Base-by-base conservation (phyloP, 2,797 vertebrate genomes). In the Cetoscarus ocellatus region DNA sequence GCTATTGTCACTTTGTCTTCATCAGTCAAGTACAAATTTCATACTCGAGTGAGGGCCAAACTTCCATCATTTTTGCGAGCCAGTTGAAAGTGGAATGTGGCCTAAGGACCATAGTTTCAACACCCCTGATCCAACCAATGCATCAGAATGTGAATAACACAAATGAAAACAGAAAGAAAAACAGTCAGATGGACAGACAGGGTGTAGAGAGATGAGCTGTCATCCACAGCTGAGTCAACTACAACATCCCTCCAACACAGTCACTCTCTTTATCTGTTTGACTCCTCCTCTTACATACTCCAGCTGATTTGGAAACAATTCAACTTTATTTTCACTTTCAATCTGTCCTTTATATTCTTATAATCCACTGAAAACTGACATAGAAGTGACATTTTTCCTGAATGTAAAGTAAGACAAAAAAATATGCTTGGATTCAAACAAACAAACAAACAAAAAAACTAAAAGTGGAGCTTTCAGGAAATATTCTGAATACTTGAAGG, bases 141-240 rank as follows among this genome's bases (percentile, higher is more conserved):
- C 4, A 27, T 39, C 9, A 39, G 38, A 39, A 39, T 7, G 38
- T 39, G 38, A 7, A 7, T 39, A 39, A 62, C n/a, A 58, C 4
- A 65, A 39, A 61, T 19, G 73, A 47, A 48, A 12, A 51, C 12
- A 35, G 47, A 61, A 14, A 64, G 40, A 42, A 14, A 14, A 44
- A 3, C 5, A 5, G 44, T 8, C 14, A 45, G 54, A 43, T 17
- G 6, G 53, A 51, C 8, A 40, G 59, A 42, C 13, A 15, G 51
- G 47, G 34, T 18, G 36, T 48, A 50, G 11, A 75, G 65, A 69
- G 42, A 67, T 15, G 45, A 87, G 64, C 56, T 48, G 79, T 82
- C 76, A 55, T 45, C 62, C 52, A 44, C 82, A 84, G 88, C 85
- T 88, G 86, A 90, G 81, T 87, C 77, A 89, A 82, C 84, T 9